Conservation (phyloP, 2,888 invertebrate species). For the Crocallis elinguaria region DNA sequence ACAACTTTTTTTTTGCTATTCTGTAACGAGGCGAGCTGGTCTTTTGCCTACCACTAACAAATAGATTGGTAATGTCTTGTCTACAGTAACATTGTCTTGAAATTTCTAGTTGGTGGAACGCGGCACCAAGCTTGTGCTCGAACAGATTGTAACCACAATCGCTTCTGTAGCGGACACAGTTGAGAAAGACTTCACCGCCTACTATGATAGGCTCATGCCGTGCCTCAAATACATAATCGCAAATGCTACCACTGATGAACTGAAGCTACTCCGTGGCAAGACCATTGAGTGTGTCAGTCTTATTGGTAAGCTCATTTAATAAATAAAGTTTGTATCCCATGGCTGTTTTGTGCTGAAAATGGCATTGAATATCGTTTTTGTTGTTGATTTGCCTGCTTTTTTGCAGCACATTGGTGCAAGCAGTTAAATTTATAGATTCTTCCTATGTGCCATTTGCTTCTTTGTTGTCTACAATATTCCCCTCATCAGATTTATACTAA, state of each 20-base stretch:
- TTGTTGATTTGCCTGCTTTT: too few species aligned
- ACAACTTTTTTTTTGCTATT: neutral
- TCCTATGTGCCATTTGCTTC: too few species aligned
- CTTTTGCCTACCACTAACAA: too few species aligned
- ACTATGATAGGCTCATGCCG: slow-evolving; percentile 97
- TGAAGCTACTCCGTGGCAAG: slow-evolving; percentile 97
- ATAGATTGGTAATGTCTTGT: too few species aligned
- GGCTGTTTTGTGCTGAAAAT: too few species aligned
- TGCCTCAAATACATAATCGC: slow-evolving; percentile 98
- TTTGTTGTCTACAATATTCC: too few species aligned
- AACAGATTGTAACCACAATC: slow-evolving; percentile 99
- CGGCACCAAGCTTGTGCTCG: slow-evolving; percentile 97
- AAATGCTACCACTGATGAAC: slow-evolving; percentile 94
- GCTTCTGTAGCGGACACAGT: slow-evolving; percentile 99
- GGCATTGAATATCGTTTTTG: too few species aligned
- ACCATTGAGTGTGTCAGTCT: slow-evolving; percentile 99
- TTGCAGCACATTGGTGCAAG: too few species aligned
- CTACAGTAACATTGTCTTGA: neutral
- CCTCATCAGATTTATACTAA: too few species aligned
- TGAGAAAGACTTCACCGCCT: slow-evolving; percentile 96
- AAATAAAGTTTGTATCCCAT: too few species aligned
- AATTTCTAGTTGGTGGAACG: slow-evolving; percentile 91
- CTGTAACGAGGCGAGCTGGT: neutral
- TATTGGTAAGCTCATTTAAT: slow-evolving; percentile 88
- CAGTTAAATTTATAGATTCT: too few species aligned